Percentiles rank a stretch among this genome's conserved stretches.
phyloP scores from a whole-genome alignment of 92 coral and sea anemone species.

The Parazoanthus atlanticus region DNA sequence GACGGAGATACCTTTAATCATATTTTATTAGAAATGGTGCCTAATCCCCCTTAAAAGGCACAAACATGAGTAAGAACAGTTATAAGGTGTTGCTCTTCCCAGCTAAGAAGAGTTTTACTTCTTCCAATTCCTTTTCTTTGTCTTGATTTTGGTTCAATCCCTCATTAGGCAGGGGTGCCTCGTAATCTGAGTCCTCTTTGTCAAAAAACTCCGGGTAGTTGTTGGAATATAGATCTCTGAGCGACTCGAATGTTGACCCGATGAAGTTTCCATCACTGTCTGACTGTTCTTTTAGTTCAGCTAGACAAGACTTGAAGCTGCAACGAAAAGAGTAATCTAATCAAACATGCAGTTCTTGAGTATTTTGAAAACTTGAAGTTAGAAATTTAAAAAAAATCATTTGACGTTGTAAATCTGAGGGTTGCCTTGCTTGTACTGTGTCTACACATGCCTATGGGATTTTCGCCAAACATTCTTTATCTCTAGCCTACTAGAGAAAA shows the following conservation, averaged over 20 bases:
- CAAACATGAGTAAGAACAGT: neutral
- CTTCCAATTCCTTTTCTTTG: slow-evolving; percentile 39
- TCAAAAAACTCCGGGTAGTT: slow-evolving; percentile 63
- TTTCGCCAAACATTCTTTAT: too few relatives aligned
- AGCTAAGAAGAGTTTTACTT: slow-evolving; percentile 58
- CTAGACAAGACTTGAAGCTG: slow-evolving; percentile 69
- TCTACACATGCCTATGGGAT: too few relatives aligned
- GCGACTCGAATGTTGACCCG: slow-evolving; percentile 74
- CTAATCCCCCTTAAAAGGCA: too few relatives aligned
- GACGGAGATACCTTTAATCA: too few relatives aligned
- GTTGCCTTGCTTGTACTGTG: too few relatives aligned
- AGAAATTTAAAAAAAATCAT: too few relatives aligned
- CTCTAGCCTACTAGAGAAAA: too few relatives aligned
- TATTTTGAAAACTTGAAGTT: neutral
- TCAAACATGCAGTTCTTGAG: neutral
- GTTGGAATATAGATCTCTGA: slow-evolving; percentile 63
- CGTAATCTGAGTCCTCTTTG: slow-evolving; percentile 56
- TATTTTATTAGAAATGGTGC: neutral
- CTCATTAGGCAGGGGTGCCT: slow-evolving; percentile 57
- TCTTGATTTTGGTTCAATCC: slow-evolving; percentile 56
- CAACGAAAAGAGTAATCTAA: neutral
- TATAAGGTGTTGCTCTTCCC: slow-evolving; percentile 44
- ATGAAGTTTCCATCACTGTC: slow-evolving; percentile 85
- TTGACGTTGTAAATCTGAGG: too few relatives aligned
- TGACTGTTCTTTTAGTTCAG: slow-evolving; percentile 72